phyloP scores from a whole-genome alignment of 2,797 vertebrate species.

The Phalanger gymnotis region DNA sequence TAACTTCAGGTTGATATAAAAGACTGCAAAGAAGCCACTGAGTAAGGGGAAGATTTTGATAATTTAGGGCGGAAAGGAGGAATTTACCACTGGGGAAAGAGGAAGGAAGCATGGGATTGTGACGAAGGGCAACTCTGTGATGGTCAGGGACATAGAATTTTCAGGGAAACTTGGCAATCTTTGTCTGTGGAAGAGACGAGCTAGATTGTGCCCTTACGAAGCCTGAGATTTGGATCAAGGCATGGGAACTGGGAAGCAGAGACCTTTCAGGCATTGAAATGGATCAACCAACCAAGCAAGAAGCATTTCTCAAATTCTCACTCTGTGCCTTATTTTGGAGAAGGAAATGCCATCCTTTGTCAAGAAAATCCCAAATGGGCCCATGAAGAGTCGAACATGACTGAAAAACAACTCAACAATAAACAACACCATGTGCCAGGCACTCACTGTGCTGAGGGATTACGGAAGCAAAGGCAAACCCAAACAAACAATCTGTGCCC shows the following conservation, averaged over 20 bases:
- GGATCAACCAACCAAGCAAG: neutral
- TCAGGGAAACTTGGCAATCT: neutral
- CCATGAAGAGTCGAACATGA: neutral
- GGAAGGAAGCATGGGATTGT: neutral
- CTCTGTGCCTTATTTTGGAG: neutral
- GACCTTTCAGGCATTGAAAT: neutral
- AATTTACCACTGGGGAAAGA: neutral
- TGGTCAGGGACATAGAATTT: neutral
- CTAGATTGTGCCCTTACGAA: neutral
- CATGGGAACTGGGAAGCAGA: neutral
- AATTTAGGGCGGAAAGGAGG: neutral
- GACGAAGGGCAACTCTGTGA: neutral
- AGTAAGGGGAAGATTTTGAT: neutral
- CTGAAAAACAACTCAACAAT: neutral
- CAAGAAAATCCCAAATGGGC: neutral
- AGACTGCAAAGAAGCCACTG: neutral
- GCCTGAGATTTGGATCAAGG: neutral
- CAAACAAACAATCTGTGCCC: neutral
- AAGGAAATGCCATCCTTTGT: neutral
- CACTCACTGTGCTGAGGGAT: neutral
- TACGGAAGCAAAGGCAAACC: neutral
- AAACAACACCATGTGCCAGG: neutral
- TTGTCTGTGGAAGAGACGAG: neutral
- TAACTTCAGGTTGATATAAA: neutral
- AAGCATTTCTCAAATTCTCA: neutral